Conservation (phyloP, 2,113 vertebrate species). For the Columbina picui region DNA sequence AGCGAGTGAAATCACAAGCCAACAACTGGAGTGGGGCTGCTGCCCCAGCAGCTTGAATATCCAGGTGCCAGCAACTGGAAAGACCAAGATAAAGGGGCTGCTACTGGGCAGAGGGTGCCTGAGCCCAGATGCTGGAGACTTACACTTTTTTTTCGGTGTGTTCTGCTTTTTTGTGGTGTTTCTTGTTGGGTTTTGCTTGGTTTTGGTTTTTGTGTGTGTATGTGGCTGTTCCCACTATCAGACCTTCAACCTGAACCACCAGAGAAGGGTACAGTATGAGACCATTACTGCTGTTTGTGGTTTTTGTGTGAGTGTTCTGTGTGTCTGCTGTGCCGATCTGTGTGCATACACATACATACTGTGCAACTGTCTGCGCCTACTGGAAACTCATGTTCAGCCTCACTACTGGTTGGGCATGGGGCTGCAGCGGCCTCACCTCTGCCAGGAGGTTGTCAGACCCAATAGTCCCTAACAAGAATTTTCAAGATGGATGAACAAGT, state of each 20-base stretch:
- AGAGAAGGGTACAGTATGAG: background rate
- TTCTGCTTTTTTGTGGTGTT: too few relatives aligned
- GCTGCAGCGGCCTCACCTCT: background rate
- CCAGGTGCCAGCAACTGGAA: background rate
- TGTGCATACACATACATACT: fast-evolving
- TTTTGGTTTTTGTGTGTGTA: fast-evolving
- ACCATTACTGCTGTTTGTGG: background rate
- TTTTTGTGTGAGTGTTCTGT: background rate
- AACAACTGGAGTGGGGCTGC: background rate
- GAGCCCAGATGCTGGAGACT: background rate
- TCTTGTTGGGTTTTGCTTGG: too few relatives aligned
- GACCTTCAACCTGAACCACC: background rate
- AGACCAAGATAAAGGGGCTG: background rate
- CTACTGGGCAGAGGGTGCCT: background rate
- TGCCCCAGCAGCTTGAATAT: background rate
- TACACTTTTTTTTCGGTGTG: background rate
- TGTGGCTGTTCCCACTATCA: background rate
- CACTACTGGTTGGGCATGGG: background rate
- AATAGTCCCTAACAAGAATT: background rate
- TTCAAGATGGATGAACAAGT: background rate
- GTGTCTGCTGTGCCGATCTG: too few relatives aligned
- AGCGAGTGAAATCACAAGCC: background rate
- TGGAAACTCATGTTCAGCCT: fast-evolving
- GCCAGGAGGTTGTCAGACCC: background rate
- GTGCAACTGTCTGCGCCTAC: background rate